Evolutionary conservation across 2,888 invertebrate genomes (phyloP).

Genomic region (Agrochola lychnidis): DNA sequence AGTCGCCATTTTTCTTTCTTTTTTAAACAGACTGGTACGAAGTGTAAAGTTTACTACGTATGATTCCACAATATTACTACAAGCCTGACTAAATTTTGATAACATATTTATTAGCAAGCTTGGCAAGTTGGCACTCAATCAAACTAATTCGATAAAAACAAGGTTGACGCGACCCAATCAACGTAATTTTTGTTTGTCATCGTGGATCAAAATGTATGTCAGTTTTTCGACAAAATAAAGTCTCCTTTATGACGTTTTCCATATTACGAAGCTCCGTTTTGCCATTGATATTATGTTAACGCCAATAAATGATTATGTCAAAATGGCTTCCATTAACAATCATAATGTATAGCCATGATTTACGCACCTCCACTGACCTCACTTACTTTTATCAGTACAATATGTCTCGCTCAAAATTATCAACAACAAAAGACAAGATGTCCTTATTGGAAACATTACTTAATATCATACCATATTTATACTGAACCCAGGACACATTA

Average conservation of each 20-base stretch:
- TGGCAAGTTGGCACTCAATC: slow-evolving; percentile 16
- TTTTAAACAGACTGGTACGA: slow-evolving; percentile 9
- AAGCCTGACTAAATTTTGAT: slow-evolving; percentile 16
- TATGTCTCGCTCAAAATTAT: slow-evolving; percentile 60
- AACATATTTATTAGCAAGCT: background rate
- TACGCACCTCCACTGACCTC: slow-evolving; percentile 42
- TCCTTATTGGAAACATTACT: slow-evolving; percentile 56
- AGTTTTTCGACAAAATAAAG: slow-evolving; percentile 16
- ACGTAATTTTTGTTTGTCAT: slow-evolving; percentile 18
- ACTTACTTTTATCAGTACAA: slow-evolving; percentile 57
- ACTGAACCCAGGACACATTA: slow-evolving; percentile 59
- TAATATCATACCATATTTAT: slow-evolving; percentile 59
- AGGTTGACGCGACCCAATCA: slow-evolving; percentile 26
- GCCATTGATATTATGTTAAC: slow-evolving; percentile 12
- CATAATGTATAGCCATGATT: slow-evolving; percentile 48
- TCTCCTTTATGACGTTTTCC: background rate
- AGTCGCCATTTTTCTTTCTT: slow-evolving; percentile 35
- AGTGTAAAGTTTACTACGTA: slow-evolving; percentile 8
- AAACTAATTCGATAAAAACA: slow-evolving; percentile 39
- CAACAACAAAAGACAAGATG: slow-evolving; percentile 43
- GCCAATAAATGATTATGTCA: slow-evolving; percentile 34
- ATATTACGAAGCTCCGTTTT: slow-evolving; percentile 14
- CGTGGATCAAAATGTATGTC: slow-evolving; percentile 24
- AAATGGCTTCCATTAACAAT: slow-evolving; percentile 47
- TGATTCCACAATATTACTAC: background rate